These are phyloP conservation scores for Cheiracanthium punctorium DNA, from an alignment of 2,888 invertebrate species.

Conservation along the genomic window DNA sequence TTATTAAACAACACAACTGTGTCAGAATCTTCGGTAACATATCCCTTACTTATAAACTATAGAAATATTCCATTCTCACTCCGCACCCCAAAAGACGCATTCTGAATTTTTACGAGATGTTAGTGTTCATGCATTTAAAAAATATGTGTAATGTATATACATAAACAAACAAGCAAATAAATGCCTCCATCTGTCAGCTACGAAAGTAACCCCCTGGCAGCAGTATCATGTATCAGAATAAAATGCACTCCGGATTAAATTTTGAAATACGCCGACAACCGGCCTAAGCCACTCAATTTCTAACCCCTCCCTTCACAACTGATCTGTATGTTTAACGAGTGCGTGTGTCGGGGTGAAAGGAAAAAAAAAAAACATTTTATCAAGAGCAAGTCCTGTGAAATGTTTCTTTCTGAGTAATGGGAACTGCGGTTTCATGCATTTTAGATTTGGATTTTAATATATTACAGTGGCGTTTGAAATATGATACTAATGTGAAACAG, in stretches of 20 bases:
- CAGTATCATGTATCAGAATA: background rate
- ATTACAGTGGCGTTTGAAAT: background rate
- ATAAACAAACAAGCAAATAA: no score
- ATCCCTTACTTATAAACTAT: no score
- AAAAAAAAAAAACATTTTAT: background rate
- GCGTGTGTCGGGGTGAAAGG: background rate
- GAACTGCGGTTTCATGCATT: conserved; percentile 2
- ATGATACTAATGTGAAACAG: background rate
- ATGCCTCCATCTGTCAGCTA: background rate
- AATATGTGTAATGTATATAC: no score
- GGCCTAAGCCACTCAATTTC: background rate
- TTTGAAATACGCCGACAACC: background rate
- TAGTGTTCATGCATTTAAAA: conserved; percentile 5
- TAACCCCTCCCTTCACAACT: background rate
- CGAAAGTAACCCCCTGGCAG: background rate
- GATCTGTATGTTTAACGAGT: background rate
- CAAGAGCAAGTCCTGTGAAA: background rate
- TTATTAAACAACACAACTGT: no score
- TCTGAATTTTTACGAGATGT: conserved; percentile 44
- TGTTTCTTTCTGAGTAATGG: background rate
- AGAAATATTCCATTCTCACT: background rate
- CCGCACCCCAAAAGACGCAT: conserved; percentile 23
- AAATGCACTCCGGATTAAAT: background rate
- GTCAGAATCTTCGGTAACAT: no score
- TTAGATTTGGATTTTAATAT: background rate